Conservation (phyloP, 2,797 vertebrate species). For the Megaceryle alcyon region DNA sequence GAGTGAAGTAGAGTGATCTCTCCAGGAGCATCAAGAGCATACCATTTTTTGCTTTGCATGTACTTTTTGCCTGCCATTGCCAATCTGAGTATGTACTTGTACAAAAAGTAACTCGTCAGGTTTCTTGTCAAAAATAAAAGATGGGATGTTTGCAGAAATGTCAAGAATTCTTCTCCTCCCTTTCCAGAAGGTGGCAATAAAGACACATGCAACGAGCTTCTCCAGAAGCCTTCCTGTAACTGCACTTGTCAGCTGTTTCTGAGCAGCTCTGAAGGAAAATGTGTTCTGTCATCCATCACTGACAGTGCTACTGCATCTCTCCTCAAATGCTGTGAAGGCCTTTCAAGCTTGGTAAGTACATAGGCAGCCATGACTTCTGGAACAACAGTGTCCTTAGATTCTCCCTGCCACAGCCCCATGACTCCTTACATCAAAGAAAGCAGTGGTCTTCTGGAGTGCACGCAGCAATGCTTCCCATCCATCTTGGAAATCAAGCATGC, state of each 20-base stretch:
- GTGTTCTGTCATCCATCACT: conserved; percentile 7
- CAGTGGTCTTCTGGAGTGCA: not conserved
- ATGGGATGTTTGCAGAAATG: not conserved
- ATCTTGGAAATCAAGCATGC: not conserved
- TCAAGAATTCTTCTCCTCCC: not conserved
- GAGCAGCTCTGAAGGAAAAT: conserved; percentile 39
- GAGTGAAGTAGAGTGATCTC: not conserved
- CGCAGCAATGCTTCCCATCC: not conserved
- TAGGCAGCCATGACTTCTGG: not conserved
- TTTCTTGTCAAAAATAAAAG: not conserved
- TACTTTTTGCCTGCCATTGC: not conserved
- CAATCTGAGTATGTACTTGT: not conserved
- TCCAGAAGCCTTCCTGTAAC: not conserved
- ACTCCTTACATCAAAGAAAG: not conserved
- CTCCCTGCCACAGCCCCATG: not conserved
- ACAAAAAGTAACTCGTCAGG: not conserved
- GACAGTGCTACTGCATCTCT: not conserved
- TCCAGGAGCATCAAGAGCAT: not conserved
- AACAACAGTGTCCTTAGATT: not conserved
- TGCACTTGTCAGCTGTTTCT: conserved; percentile 12
- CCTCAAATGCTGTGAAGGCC: not conserved
- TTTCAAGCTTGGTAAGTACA: not conserved
- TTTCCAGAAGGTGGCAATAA: conserved; percentile 68
- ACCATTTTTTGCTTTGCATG: not conserved
- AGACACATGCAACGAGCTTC: not conserved